Evolutionary conservation across 2,797 vertebrate species (phyloP).

Genomic region (Acrossocheilus fasciatus): DNA sequence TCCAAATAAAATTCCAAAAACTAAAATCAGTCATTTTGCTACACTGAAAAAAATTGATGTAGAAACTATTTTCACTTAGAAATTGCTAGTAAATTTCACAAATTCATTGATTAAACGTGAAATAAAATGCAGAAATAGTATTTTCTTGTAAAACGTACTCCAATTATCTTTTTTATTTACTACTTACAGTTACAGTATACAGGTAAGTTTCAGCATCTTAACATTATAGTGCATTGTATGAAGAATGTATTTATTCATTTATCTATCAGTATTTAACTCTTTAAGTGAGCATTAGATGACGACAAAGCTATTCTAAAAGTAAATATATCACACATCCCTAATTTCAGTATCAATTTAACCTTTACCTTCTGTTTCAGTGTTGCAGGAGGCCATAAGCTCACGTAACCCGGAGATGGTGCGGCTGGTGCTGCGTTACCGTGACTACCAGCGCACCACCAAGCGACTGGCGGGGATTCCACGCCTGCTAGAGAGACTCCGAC

Average conservation of each 20-base stretch:
- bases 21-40: neutral
- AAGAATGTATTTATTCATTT: neutral
- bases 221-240: too few relatives aligned
- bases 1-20: neutral
- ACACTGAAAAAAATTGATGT: neutral
- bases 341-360: slow-evolving; percentile 23
- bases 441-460: slow-evolving; percentile 95
- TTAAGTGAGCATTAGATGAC: neutral
- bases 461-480: slow-evolving; percentile 93
- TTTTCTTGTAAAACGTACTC: neutral
- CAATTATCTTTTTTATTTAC: neutral
- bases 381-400: slow-evolving; percentile 96
- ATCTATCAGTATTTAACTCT: neutral
- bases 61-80: neutral
- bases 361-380: slow-evolving; percentile 75
- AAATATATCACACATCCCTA: neutral
- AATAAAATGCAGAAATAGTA: neutral
- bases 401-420: slow-evolving; percentile 93
- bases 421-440: slow-evolving; percentile 91
- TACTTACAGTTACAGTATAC: too few relatives aligned
- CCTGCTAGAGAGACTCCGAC: slow-evolving; percentile 91
- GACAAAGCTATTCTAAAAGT: neutral
- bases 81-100: neutral
- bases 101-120: neutral
- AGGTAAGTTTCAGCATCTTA: neutral